Evolutionary conservation across 2,797 vertebrate species (phyloP).

Genomic region (Podarcis siculus): DNA sequence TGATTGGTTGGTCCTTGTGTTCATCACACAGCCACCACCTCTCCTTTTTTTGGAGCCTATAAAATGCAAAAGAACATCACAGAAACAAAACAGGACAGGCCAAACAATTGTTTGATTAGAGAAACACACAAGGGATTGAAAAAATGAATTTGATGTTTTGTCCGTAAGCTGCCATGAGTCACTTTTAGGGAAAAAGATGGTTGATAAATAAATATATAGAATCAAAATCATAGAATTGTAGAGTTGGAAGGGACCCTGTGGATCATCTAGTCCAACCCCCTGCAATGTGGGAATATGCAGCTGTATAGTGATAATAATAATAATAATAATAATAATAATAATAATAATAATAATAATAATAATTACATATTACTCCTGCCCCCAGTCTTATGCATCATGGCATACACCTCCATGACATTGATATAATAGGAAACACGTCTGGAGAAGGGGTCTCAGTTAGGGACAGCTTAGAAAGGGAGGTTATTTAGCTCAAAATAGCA

Average conservation of each 20-base stretch:
- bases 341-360: too few relatives aligned
- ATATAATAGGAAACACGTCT: background rate
- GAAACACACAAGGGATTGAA: background rate
- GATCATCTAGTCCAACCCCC: too few relatives aligned
- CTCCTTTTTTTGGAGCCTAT: background rate
- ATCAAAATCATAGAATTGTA: too few relatives aligned
- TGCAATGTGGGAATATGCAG: too few relatives aligned
- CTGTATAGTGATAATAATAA: too few relatives aligned
- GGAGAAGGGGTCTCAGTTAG: background rate
- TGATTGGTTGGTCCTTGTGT: background rate
- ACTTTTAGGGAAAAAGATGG: too few relatives aligned
- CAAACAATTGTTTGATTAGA: background rate
- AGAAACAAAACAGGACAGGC: too few relatives aligned
- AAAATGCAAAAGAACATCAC: background rate
- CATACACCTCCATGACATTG: background rate
- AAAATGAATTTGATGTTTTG: background rate
- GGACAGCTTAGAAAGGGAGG: background rate
- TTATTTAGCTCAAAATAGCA: background rate
- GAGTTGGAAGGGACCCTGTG: too few relatives aligned
- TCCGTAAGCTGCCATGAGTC: too few relatives aligned
- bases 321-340: too few relatives aligned
- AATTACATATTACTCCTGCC: background rate
- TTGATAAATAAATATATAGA: too few relatives aligned
- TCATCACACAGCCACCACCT: background rate
- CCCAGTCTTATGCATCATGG: background rate